Percentiles rank a stretch among this genome's conserved stretches.
phyloP scores from a whole-genome alignment of 2,113 vertebrate species.

The Cephalophus harveyi region DNA sequence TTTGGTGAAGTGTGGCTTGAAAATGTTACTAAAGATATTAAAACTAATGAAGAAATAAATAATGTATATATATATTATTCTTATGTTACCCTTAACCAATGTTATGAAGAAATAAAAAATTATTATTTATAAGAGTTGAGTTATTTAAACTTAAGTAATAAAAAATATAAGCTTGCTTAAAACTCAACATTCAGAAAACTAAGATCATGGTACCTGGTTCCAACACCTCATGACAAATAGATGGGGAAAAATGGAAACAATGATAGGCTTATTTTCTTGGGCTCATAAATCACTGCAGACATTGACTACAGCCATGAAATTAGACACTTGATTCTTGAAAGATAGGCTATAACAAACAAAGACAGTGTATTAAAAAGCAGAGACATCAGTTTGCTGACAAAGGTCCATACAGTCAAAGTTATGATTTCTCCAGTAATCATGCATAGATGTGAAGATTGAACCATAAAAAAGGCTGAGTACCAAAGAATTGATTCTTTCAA shows the following conservation, averaged over 20 bases:
- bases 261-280: background rate
- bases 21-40: background rate
- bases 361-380: background rate
- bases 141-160: background rate
- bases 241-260: background rate
- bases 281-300: background rate
- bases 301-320: background rate
- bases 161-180: background rate
- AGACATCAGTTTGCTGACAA: background rate
- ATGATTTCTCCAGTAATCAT: background rate
- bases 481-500: background rate
- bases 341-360: background rate
- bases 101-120: background rate
- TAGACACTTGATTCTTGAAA: background rate
- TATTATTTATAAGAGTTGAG: background rate
- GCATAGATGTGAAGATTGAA: background rate
- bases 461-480: background rate
- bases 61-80: background rate
- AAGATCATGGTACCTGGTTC: background rate
- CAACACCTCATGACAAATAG: background rate
- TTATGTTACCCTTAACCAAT: background rate
- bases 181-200: background rate
- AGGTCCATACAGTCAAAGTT: background rate
- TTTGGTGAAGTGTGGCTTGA: background rate
- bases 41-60: background rate